phyloP scores from a whole-genome alignment of 2,888 invertebrate species.

The Eupithecia centaureata region DNA sequence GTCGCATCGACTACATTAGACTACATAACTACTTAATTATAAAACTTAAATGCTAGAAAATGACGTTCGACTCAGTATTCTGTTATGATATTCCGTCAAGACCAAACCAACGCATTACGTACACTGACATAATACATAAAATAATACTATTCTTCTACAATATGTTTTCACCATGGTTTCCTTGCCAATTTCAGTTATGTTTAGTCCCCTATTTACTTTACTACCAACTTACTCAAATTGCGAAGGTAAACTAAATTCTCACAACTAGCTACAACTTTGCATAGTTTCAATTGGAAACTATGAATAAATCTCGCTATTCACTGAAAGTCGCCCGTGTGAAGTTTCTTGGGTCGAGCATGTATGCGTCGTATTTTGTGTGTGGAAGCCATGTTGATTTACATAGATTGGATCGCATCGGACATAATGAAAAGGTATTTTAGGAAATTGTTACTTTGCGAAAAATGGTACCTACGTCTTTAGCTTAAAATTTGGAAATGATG shows the following conservation, averaged over 20 bases:
- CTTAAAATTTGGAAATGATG: neutral
- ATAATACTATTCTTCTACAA: too few species aligned
- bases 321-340: slow-evolving; percentile 1
- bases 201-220: neutral
- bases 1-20: too few species aligned
- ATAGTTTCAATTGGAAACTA: neutral
- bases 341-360: neutral
- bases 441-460: neutral
- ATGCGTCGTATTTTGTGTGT: neutral
- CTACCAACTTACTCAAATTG: neutral
- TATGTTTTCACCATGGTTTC: too few species aligned
- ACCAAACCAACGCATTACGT: too few species aligned
- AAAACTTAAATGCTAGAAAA: too few species aligned
- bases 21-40: too few species aligned
- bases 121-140: too few species aligned
- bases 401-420: neutral
- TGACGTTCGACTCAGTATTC: too few species aligned
- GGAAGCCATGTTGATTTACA: neutral
- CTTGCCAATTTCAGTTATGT: neutral
- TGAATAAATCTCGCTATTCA: slow-evolving; percentile 8
- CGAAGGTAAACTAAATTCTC: neutral
- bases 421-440: neutral
- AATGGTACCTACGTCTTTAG: neutral
- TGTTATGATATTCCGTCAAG: too few species aligned
- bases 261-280: neutral